These are phyloP conservation scores for Hybos culiciformis DNA, from an alignment of 2,888 invertebrate species.

Conservation along the genomic window DNA sequence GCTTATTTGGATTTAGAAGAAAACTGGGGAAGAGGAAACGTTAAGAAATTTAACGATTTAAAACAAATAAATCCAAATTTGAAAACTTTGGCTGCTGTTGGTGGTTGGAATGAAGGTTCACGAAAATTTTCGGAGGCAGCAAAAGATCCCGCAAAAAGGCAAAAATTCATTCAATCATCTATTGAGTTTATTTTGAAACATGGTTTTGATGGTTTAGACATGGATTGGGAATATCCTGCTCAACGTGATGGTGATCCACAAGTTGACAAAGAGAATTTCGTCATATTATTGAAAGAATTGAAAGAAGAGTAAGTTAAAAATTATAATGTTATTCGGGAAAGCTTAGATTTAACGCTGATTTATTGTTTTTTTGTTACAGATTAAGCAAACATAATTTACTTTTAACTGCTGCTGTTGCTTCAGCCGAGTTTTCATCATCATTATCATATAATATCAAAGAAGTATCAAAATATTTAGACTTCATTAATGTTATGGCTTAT, in stretches of 20 bases:
- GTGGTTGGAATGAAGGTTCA: constrained; percentile 41
- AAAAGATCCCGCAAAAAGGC: constrained; percentile 25
- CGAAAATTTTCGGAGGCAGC: constrained; percentile 37
- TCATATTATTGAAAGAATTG: constrained; percentile 23
- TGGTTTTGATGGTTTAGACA: constrained; percentile 44
- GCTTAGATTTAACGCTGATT: neutral
- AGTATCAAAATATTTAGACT: constrained; percentile 44
- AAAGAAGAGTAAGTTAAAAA: constrained; percentile 20
- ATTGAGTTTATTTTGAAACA: constrained; percentile 25
- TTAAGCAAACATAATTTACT: constrained; percentile 39
- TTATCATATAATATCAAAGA: constrained; percentile 44
- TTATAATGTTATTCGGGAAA: no score
- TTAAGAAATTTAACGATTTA: constrained; percentile 30
- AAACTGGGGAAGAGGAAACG: constrained; percentile 41
- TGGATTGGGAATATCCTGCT: constrained; percentile 49
- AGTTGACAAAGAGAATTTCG: constrained; percentile 28
- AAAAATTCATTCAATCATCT: constrained; percentile 21
- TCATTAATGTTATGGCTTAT: constrained; percentile 60
- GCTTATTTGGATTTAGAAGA: constrained; percentile 48
- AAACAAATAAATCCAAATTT: constrained; percentile 32
- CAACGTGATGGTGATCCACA: constrained; percentile 28
- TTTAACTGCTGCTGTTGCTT: constrained; percentile 45
- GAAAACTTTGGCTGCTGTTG: constrained; percentile 34
- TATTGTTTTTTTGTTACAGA: constrained; percentile 19
- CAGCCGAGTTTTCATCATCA: constrained; percentile 38